Conservation (phyloP, 1,140 invertebrate species). For the Paraescarpia echinospica region DNA sequence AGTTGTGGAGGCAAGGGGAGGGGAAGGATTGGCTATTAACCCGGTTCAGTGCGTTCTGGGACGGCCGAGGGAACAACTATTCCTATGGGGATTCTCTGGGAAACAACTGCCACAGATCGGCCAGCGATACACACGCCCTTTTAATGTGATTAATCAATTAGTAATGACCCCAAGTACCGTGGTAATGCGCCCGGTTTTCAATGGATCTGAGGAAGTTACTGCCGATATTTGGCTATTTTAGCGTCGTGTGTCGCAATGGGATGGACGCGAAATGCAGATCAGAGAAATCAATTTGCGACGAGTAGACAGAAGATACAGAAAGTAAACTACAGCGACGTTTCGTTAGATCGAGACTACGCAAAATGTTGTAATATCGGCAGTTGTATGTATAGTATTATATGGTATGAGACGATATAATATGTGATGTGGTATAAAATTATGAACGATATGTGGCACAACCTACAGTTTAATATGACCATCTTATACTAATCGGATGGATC, state of each 20-base stretch:
- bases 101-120: background rate
- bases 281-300: background rate
- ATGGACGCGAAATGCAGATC: background rate
- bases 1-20: background rate
- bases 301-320: background rate
- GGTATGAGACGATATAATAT: too few species aligned
- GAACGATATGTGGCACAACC: too few species aligned
- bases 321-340: background rate
- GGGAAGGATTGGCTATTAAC: background rate
- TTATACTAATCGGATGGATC: too few species aligned
- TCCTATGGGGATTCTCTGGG: background rate
- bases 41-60: background rate
- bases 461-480: too few species aligned
- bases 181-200: background rate
- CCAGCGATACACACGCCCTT: background rate
- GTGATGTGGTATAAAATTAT: too few species aligned
- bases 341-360: background rate
- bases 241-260: background rate
- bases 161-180: background rate
- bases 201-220: background rate
- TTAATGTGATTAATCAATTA: background rate
- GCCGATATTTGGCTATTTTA: background rate
- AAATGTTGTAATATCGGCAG: too few species aligned
- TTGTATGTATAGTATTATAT: too few species aligned
- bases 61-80: background rate